phyloP scores from a whole-genome alignment of 2,797 vertebrate species.

The Megalops cyprinoides region DNA sequence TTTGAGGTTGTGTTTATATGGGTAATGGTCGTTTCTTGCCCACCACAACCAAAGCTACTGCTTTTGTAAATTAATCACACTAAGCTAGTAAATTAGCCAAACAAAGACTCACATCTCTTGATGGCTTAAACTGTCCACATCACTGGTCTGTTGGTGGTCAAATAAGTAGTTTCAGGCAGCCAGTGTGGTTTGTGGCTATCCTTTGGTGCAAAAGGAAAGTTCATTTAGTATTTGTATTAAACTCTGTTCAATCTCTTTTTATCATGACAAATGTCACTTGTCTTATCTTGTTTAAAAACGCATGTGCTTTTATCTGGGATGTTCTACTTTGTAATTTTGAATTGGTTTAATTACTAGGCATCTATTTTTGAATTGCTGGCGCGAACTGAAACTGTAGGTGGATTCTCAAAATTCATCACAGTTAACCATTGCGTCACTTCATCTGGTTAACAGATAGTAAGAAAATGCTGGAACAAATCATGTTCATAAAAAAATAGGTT shows the following conservation, averaged over 20 bases:
- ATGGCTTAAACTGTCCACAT: neutral
- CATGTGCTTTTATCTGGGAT: no score
- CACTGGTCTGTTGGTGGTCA: neutral
- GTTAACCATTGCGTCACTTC: slow-evolving; percentile 33
- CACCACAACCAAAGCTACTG: neutral
- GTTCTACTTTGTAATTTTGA: no score
- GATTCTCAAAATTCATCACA: slow-evolving; percentile 38
- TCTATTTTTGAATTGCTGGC: slow-evolving; percentile 26
- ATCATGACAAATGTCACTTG: slow-evolving; percentile 11
- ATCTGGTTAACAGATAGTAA: neutral
- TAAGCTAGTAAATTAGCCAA: neutral
- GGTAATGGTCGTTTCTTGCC: neutral
- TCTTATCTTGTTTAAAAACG: no score
- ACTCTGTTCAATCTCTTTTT: slow-evolving; percentile 20
- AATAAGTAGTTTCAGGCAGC: neutral
- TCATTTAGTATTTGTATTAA: slow-evolving; percentile 5
- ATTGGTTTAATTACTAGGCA: no score
- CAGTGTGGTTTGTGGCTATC: slow-evolving; percentile 22
- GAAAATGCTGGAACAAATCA: neutral
- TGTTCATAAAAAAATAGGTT: neutral
- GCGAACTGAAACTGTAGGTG: slow-evolving; percentile 29
- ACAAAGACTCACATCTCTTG: slow-evolving; percentile 7
- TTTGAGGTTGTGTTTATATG: neutral
- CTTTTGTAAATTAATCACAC: neutral
- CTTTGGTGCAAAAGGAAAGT: neutral